Evolutionary conservation across 2,888 invertebrate species (phyloP).

Genomic region (Aporophyla lueneburgensis): DNA sequence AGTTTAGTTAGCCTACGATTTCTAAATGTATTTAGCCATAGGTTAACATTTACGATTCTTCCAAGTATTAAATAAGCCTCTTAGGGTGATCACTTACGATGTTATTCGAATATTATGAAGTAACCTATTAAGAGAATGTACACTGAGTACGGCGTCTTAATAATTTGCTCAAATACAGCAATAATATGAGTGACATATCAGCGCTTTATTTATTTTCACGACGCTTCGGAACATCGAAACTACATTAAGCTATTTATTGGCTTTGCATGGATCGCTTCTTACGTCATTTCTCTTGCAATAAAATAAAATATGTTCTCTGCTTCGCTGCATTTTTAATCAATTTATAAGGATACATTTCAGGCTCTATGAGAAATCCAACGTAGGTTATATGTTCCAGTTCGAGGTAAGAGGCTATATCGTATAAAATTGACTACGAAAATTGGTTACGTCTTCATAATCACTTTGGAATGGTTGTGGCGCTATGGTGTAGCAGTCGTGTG

Average conservation of each 20-base stretch:
- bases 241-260: slow-evolving; percentile 45
- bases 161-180: slow-evolving; percentile 48
- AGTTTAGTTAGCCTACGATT: slow-evolving; percentile 81
- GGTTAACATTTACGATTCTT: slow-evolving; percentile 82
- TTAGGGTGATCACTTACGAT: slow-evolving; percentile 71
- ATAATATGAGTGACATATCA: slow-evolving; percentile 70
- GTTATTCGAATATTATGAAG: slow-evolving; percentile 66
- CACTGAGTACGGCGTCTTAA: slow-evolving; percentile 71
- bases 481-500: slow-evolving; percentile 69
- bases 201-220: slow-evolving; percentile 59
- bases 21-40: slow-evolving; percentile 85
- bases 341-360: slow-evolving; percentile 65
- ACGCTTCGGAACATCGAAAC: slow-evolving; percentile 53
- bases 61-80: slow-evolving; percentile 76
- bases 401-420: slow-evolving; percentile 75
- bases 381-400: slow-evolving; percentile 65
- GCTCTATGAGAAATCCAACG: slow-evolving; percentile 63
- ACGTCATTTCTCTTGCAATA: slow-evolving; percentile 71
- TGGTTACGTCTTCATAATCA: slow-evolving; percentile 72
- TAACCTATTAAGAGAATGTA: slow-evolving; percentile 69
- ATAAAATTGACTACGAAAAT: slow-evolving; percentile 69
- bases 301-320: slow-evolving; percentile 73
- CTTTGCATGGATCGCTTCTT: slow-evolving; percentile 63
- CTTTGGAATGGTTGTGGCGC: slow-evolving; percentile 75
- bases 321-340: slow-evolving; percentile 68